Conservation (phyloP, 2,888 invertebrate species). For the Pocota personata region DNA sequence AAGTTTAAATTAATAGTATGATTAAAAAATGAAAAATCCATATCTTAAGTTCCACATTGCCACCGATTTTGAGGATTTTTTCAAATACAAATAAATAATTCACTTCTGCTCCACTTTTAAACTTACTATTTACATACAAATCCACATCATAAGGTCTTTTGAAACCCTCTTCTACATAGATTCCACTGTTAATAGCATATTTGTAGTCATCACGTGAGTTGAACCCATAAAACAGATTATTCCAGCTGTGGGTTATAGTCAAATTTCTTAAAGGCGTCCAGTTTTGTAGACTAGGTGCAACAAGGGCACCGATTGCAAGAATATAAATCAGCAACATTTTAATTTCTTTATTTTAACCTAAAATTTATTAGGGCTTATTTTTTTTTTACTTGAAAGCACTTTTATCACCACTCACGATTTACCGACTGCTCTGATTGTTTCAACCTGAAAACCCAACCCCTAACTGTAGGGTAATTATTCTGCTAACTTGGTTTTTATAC, state of each 20-base stretch:
- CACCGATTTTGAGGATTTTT: too few relatives aligned
- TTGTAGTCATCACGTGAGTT: conserved; percentile 7
- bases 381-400: not conserved
- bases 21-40: too few relatives aligned
- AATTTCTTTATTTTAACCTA: not conserved
- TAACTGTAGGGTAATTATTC: not conserved
- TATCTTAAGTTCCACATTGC: too few relatives aligned
- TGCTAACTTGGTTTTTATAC: conserved; percentile 1
- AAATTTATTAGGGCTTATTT: not conserved
- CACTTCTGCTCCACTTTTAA: not conserved
- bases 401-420: not conserved
- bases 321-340: conserved; percentile 31
- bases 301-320: not conserved
- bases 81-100: too few relatives aligned
- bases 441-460: not conserved
- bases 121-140: conserved; percentile 17
- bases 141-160: conserved; percentile 57
- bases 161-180: conserved; percentile 21
- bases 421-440: not conserved
- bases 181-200: conserved; percentile 24
- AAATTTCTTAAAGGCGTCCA: conserved; percentile 15
- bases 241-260: conserved; percentile 42
- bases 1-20: too few relatives aligned
- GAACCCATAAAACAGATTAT: conserved; percentile 54
- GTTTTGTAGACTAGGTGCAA: conserved; percentile 9